Conservation (phyloP, 2,888 invertebrate genomes). For the Caenorhabditis drosophilae region DNA sequence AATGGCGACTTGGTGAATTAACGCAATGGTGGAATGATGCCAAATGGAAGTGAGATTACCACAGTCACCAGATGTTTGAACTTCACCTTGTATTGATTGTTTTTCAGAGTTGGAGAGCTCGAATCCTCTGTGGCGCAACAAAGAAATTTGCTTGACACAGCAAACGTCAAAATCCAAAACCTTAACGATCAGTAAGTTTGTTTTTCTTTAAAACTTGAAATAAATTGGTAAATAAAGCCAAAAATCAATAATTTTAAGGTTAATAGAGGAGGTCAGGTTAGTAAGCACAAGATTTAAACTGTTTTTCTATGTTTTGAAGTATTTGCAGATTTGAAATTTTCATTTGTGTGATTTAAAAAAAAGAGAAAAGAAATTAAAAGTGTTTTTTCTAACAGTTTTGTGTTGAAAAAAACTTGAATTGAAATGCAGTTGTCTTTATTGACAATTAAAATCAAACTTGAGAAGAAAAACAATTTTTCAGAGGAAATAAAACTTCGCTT, state of each 20-base stretch:
- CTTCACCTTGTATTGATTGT: too few relatives aligned
- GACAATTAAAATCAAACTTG: not conserved
- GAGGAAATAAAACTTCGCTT: slow-evolving; percentile 23
- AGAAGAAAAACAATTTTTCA: slow-evolving; percentile 4
- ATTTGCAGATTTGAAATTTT: too few relatives aligned
- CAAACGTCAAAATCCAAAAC: slow-evolving; percentile 45
- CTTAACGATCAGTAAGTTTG: slow-evolving; percentile 45
- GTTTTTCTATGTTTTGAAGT: not conserved
- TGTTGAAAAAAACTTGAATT: not conserved
- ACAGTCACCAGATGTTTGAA: not conserved
- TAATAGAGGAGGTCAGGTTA: slow-evolving; percentile 43
- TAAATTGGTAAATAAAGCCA: not conserved
- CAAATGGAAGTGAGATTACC: slow-evolving; percentile 49
- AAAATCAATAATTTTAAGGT: slow-evolving; percentile 13
- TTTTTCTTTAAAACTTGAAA: not conserved
- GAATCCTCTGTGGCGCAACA: slow-evolving; percentile 55
- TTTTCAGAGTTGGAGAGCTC: slow-evolving; percentile 51
- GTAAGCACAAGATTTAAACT: not conserved
- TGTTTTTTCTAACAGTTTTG: not conserved
- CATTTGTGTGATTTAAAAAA: slow-evolving; percentile 1
- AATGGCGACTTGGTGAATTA: slow-evolving; percentile 57
- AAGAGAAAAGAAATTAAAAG: not conserved
- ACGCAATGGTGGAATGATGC: slow-evolving; percentile 60
- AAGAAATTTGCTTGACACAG: slow-evolving; percentile 50
- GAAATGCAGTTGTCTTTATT: too few relatives aligned